Evolutionary conservation across 2,888 invertebrate genomes (phyloP).

Genomic region (Athalia rosae): DNA sequence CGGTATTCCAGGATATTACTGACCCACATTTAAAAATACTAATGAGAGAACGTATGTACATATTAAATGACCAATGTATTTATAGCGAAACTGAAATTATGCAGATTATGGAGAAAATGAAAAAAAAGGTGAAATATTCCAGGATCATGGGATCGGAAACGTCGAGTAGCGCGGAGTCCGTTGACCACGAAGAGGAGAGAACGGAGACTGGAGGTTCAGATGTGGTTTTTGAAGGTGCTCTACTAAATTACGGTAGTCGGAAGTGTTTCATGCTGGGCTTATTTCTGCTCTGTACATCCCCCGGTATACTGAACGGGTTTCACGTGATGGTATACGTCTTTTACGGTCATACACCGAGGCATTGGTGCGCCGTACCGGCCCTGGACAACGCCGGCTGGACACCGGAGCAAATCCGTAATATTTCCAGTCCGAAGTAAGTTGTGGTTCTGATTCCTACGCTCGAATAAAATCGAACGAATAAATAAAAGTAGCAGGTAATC

Average conservation of each 20-base stretch:
- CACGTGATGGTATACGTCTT: slow-evolving; percentile 75
- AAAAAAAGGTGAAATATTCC: too few relatives aligned
- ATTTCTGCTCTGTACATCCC: slow-evolving; percentile 72
- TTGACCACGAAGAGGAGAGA: slow-evolving; percentile 1
- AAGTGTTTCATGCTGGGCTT: slow-evolving; percentile 52
- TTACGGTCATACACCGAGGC: slow-evolving; percentile 65
- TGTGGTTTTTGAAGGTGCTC: slow-evolving; percentile 33
- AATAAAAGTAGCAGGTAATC: slow-evolving; percentile 9
- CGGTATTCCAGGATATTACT: too few relatives aligned
- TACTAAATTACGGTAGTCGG: slow-evolving; percentile 43
- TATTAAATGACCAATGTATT: too few relatives aligned
- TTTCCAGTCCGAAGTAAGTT: slow-evolving; percentile 49
- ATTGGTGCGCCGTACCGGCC: slow-evolving; percentile 44
- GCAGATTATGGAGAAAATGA: too few relatives aligned
- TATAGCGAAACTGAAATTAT: too few relatives aligned
- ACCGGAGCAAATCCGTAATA: slow-evolving; percentile 48
- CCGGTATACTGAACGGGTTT: slow-evolving; percentile 74
- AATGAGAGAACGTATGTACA: too few relatives aligned
- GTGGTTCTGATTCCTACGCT: slow-evolving; percentile 1
- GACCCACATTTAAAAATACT: too few relatives aligned
- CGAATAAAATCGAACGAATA: slow-evolving; percentile 9
- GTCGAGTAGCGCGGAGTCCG: slow-evolving; percentile 14
- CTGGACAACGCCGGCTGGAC: slow-evolving; percentile 50
- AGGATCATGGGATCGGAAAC: slow-evolving; percentile 8
- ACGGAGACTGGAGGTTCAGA: neutral